phyloP scores from a whole-genome alignment of 2,113 vertebrate species.

The Leptosomus discolor region DNA sequence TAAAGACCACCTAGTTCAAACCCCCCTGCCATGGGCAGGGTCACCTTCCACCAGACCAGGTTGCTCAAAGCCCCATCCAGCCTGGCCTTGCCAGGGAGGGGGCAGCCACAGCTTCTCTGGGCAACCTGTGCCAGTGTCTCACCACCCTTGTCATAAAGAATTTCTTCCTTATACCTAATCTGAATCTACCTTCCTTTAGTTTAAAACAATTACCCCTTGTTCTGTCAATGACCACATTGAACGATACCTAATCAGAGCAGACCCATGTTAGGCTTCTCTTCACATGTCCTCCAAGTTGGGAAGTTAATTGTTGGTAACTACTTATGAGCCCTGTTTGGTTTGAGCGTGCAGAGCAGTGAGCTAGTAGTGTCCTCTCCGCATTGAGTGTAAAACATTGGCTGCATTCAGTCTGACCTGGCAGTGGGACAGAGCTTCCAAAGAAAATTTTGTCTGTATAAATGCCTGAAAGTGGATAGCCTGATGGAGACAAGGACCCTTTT shows the following conservation, averaged over 20 bases:
- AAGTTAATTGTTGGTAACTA: background rate
- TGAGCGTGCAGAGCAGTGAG: background rate
- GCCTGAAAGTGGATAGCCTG: background rate
- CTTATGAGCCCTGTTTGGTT: background rate
- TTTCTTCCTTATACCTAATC: background rate
- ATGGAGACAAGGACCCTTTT: background rate
- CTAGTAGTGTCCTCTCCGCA: background rate
- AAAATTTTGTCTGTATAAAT: background rate
- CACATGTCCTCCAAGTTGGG: background rate
- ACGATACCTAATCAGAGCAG: background rate
- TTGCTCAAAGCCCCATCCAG: background rate
- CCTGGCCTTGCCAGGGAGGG: background rate
- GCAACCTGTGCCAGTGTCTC: background rate
- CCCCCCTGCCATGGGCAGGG: background rate
- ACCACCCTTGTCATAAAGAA: background rate
- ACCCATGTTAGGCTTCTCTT: background rate
- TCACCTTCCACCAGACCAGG: background rate
- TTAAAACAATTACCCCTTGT: background rate
- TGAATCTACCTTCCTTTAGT: background rate
- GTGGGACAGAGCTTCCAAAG: background rate
- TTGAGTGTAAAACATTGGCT: background rate
- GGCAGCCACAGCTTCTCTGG: background rate
- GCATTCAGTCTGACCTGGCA: conserved; percentile 28
- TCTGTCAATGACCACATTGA: background rate
- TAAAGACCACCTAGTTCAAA: too few relatives aligned